These are phyloP conservation scores for Canis aureus DNA, from an alignment of 2,113 vertebrate genomes.

Conservation along the genomic window DNA sequence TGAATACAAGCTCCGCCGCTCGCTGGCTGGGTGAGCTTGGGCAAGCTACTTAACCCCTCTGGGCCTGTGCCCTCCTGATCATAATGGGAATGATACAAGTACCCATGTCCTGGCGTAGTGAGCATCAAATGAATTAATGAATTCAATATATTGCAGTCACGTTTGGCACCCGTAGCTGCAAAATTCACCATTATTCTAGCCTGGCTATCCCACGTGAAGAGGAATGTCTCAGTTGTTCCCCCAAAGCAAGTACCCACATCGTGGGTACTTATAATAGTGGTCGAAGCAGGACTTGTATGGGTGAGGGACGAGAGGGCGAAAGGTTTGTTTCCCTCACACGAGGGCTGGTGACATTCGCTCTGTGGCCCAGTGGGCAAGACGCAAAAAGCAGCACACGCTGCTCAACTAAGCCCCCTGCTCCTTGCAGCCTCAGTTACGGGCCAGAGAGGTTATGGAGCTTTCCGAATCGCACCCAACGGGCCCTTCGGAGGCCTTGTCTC, in stretches of 20 bases:
- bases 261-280: background rate
- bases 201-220: background rate
- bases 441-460: background rate
- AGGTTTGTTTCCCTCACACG: background rate
- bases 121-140: background rate
- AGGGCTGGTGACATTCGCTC: background rate
- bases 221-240: fast-evolving
- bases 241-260: fast-evolving
- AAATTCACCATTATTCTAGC: too few relatives aligned
- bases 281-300: background rate
- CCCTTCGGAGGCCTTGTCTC: background rate
- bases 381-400: fast-evolving
- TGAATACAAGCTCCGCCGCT: background rate
- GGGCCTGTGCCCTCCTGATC: background rate
- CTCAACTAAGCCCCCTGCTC: background rate
- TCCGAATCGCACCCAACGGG: fast-evolving
- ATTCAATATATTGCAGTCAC: background rate
- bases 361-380: background rate
- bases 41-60: background rate
- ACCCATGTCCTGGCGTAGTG: background rate
- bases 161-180: background rate
- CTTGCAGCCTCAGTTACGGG: fast-evolving
- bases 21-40: background rate
- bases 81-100: background rate
- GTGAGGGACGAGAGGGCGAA: too few relatives aligned